Evolutionary conservation across 2,797 vertebrate species (phyloP), one percentile per base, ranked within the genome.

Genomic region (Megalops cyprinoides): DNA sequence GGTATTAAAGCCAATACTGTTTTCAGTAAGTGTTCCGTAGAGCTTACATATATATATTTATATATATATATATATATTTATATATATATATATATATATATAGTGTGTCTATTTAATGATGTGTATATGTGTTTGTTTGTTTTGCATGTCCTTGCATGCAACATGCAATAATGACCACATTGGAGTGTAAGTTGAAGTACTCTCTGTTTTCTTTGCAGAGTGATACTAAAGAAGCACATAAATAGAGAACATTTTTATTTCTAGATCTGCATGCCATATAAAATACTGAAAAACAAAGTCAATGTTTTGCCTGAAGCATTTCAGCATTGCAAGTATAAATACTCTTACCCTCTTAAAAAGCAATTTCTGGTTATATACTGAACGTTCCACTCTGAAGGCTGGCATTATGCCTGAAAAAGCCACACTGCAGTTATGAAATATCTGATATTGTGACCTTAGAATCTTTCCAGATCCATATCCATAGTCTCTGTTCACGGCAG

Each of bases 251-350:
- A 81, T 86, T 82, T 79, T 93, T 92, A 92, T 93, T 93, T 81
- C 77, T 87, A 84, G 74, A 81, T 86, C 90, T 80, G 85, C 93
- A 94, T 95, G 94, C 93, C 92, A 90, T 94, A 95, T 88, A 94
- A 94, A 95, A 94, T 89, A 71, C 91, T 88, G 87, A 91, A 93
- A 90, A 92, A 90, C 89, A 85, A 79, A 87, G 86, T 67, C 60
- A 85, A 88, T 88, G 85, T 91, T 85, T 82, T 84, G 88, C 83
- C 78, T 81, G 86, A 84, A 89, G 85, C 79, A 83, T 87, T 76
- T 87, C 65, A 75, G 62, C 87, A 87, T 88, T 89, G 88, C 87
- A 89, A 67, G 85, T 89, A 89, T 81, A 93, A 93, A 92, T 86
- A 83, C 46, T 71, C 56, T 55, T 62, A 51, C 86, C 49, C 53